Evolutionary conservation across 1,140 invertebrate species (phyloP).

Genomic region (Lordiphosa mommai): DNA sequence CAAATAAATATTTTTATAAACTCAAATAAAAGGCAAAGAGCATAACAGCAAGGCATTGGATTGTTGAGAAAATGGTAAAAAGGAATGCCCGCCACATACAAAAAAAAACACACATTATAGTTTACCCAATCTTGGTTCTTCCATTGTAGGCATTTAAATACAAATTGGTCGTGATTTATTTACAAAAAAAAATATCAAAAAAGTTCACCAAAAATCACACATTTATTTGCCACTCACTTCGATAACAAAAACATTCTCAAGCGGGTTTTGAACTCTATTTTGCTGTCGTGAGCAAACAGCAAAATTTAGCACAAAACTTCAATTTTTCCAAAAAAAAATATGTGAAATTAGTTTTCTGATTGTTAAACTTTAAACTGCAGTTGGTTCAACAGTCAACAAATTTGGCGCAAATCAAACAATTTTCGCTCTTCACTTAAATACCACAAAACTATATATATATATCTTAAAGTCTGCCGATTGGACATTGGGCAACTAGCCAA

Average conservation of each 20-base stretch:
- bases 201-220: slow-evolving; percentile 41
- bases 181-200: too few species aligned
- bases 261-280: slow-evolving; percentile 55
- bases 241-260: background rate
- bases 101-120: slow-evolving; percentile 7
- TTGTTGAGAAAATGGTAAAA: slow-evolving; percentile 43
- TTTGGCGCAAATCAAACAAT: slow-evolving; percentile 23
- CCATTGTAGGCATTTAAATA: slow-evolving; percentile 13
- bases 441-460: slow-evolving; percentile 6
- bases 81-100: slow-evolving; percentile 7
- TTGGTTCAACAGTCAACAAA: slow-evolving; percentile 31
- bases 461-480: slow-evolving; percentile 8
- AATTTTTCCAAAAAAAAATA: slow-evolving; percentile 3
- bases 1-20: slow-evolving; percentile 62
- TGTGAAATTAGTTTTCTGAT: background rate
- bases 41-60: slow-evolving; percentile 63
- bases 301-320: slow-evolving; percentile 63
- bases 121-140: slow-evolving; percentile 3
- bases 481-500: slow-evolving; percentile 34
- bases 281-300: slow-evolving; percentile 79
- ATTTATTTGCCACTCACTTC: slow-evolving; percentile 30
- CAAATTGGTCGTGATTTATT: slow-evolving; percentile 5
- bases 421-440: slow-evolving; percentile 37
- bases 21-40: slow-evolving; percentile 47
- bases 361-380: slow-evolving; percentile 55